Conservation (phyloP, 2,797 vertebrate genomes). For the Labroides dimidiatus region DNA sequence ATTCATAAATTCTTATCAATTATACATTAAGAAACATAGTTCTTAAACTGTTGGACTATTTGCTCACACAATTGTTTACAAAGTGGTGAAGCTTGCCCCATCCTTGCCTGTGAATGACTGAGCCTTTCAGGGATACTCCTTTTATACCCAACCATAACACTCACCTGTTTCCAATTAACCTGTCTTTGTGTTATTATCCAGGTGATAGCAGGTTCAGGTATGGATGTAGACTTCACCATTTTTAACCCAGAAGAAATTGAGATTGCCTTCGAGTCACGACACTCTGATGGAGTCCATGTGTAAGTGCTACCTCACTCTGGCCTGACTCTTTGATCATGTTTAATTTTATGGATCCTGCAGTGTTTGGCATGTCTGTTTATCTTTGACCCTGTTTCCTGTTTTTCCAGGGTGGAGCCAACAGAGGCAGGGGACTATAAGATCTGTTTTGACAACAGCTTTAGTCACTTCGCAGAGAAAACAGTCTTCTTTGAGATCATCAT, state of each 20-base stretch:
- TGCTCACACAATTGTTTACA: too few species aligned
- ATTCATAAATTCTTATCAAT: too few species aligned
- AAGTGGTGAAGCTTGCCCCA: too few species aligned
- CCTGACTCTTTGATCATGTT: not conserved
- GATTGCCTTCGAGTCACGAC: constrained; percentile 84
- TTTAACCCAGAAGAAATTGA: constrained; percentile 84
- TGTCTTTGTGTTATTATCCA: constrained; percentile 58
- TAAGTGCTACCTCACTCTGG: constrained; percentile 69
- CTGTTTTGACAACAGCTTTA: constrained; percentile 96
- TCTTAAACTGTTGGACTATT: too few species aligned
- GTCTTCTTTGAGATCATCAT: constrained; percentile 94
- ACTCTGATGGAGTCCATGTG: constrained; percentile 91
- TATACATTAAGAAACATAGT: too few species aligned
- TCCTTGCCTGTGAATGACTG: too few species aligned
- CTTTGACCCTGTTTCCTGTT: constrained; percentile 1
- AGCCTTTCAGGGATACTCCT: too few species aligned
- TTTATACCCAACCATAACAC: too few species aligned
- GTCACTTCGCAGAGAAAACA: constrained; percentile 92
- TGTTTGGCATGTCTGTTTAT: not conserved
- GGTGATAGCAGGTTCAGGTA: constrained; percentile 92
- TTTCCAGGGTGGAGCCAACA: constrained; percentile 87
- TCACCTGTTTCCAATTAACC: too few species aligned
- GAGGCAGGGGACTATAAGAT: constrained; percentile 91
- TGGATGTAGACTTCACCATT: constrained; percentile 91
- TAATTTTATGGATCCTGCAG: not conserved